Evolutionary conservation across 2,113 vertebrate species (phyloP).

Genomic region (Rhinolophus sinicus): DNA sequence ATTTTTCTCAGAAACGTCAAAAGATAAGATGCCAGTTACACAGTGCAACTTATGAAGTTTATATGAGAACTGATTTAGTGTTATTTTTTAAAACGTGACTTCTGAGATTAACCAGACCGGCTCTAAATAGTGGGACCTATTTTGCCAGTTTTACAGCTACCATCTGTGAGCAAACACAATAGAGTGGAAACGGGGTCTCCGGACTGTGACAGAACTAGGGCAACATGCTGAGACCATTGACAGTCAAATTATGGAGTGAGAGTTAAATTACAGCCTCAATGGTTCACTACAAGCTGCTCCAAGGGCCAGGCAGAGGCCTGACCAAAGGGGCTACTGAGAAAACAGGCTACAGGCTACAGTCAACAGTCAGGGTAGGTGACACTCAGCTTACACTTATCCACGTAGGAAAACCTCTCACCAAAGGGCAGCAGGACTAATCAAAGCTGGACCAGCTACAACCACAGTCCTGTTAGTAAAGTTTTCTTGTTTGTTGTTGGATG

Average conservation of each 20-base stretch:
- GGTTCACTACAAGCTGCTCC: neutral
- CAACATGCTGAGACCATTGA: slow-evolving; percentile 45
- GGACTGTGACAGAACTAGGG: neutral
- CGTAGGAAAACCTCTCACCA: neutral
- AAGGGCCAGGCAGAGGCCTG: neutral
- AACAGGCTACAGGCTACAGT: neutral
- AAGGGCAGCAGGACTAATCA: neutral
- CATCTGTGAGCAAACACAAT: slow-evolving; percentile 59
- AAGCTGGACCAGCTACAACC: neutral
- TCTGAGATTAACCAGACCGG: slow-evolving; percentile 62
- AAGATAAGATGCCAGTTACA: slow-evolving; percentile 64
- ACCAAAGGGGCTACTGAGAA: neutral
- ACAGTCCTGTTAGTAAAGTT: neutral
- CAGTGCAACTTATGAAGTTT: slow-evolving; percentile 61
- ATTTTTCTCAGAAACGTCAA: slow-evolving; percentile 70
- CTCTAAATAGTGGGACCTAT: slow-evolving; percentile 25
- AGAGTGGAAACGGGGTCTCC: slow-evolving; percentile 43
- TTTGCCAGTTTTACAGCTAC: slow-evolving; percentile 61
- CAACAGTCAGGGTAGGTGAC: neutral
- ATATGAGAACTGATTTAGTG: slow-evolving; percentile 28
- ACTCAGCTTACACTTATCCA: neutral
- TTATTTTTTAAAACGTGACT: slow-evolving; percentile 64
- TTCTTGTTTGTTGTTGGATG: neutral
- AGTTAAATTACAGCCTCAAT: neutral
- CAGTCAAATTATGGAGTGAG: slow-evolving; percentile 4